Conservation (phyloP, 2,113 vertebrate genomes). For the Nymphicus hollandicus region DNA sequence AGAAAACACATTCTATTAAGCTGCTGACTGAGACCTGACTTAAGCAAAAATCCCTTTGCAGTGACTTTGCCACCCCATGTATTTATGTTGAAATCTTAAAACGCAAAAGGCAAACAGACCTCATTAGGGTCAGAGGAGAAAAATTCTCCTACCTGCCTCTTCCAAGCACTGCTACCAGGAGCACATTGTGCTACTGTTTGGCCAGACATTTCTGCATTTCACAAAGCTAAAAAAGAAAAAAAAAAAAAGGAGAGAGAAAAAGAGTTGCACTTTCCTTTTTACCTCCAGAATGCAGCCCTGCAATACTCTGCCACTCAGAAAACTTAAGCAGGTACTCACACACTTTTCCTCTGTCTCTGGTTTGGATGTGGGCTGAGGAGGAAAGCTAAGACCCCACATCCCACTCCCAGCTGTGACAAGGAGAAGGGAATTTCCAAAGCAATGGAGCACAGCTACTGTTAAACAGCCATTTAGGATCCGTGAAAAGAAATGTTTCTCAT, state of each 20-base stretch:
- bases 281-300: not conserved
- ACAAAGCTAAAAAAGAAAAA: not conserved
- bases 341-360: not conserved
- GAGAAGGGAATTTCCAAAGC: not conserved
- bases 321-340: not conserved
- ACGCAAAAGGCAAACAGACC: not conserved
- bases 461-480: not conserved
- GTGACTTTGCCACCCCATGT: not conserved
- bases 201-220: not conserved
- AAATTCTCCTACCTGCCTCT: not conserved
- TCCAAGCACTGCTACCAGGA: not conserved
- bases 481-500: not conserved
- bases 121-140: not conserved
- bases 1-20: not conserved
- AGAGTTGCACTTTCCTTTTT: not conserved
- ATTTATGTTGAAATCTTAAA: not conserved
- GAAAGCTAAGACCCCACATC: not conserved
- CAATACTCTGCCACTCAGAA: not conserved
- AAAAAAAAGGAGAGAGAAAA: not conserved
- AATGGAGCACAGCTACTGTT: not conserved
- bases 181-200: not conserved
- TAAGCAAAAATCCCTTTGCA: conserved; percentile 14
- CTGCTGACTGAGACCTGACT: conserved; percentile 3
- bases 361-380: not conserved
- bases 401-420: not conserved